Conservation (phyloP, 2,797 vertebrate species). For the Melanotaenia nigrans region DNA sequence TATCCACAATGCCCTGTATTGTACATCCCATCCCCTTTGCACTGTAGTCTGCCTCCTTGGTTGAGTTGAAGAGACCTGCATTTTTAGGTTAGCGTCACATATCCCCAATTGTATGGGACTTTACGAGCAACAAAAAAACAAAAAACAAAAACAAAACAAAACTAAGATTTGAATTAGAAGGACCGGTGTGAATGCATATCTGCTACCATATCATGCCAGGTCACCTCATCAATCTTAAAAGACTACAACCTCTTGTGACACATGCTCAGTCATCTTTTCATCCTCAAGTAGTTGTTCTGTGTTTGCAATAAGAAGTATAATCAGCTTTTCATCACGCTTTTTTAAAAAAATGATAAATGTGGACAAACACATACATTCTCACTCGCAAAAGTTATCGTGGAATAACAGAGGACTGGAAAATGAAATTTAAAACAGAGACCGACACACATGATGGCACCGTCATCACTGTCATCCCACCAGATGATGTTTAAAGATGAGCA, state of each 20-base stretch:
- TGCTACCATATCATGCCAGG: neutral
- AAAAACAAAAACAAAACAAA: no score
- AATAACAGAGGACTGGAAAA: conserved; percentile 2
- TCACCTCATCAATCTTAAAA: conserved; percentile 27
- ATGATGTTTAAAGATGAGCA: conserved; percentile 66
- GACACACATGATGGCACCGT: conserved; percentile 5
- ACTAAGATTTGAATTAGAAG: no score
- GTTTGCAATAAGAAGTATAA: neutral
- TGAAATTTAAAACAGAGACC: neutral
- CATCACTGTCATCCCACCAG: conserved; percentile 29
- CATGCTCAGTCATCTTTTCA: conserved; percentile 1
- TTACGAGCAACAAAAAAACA: no score
- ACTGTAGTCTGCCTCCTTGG: no score
- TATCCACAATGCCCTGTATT: no score
- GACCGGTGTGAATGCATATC: neutral
- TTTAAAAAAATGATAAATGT: neutral
- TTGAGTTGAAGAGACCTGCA: no score
- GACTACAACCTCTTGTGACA: conserved; percentile 12
- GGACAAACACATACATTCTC: neutral
- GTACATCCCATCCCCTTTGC: no score
- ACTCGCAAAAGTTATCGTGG: neutral
- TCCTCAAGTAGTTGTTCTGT: conserved; percentile 15
- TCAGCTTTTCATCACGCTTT: neutral
- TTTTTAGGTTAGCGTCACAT: no score
- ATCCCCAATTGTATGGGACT: no score